phyloP scores from a whole-genome alignment of 2,797 vertebrate genomes.

The Furcifer pardalis region DNA sequence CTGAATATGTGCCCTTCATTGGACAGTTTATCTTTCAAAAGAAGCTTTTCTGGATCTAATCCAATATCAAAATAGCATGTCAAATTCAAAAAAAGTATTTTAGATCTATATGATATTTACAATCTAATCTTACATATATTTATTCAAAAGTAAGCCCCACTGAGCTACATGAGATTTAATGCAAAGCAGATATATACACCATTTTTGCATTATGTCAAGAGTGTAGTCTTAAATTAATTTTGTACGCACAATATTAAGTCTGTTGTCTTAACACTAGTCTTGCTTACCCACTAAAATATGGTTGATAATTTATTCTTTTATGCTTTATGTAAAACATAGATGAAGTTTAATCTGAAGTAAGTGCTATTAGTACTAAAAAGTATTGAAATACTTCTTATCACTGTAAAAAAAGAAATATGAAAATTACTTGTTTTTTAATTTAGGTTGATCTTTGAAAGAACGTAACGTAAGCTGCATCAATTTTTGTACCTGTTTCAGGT shows the following conservation, averaged over 20 bases:
- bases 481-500: slow-evolving; percentile 76
- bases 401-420: slow-evolving; percentile 54
- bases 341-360: slow-evolving; percentile 51
- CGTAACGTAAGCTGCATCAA: slow-evolving; percentile 69
- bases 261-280: slow-evolving; percentile 22
- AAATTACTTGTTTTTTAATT: slow-evolving; percentile 50
- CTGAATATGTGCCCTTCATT: neutral
- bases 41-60: neutral
- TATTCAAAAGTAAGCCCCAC: neutral
- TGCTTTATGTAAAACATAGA: slow-evolving; percentile 40
- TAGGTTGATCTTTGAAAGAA: slow-evolving; percentile 43
- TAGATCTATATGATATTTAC: neutral
- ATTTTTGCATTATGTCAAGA: neutral
- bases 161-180: slow-evolving; percentile 1
- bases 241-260: slow-evolving; percentile 28
- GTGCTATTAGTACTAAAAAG: slow-evolving; percentile 4
- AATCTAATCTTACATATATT: neutral
- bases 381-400: slow-evolving; percentile 30
- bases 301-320: slow-evolving; percentile 22
- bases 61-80: neutral
- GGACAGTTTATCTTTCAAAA: neutral
- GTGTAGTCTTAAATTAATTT: slow-evolving; percentile 58
- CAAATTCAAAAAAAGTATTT: neutral
- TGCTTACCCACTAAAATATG: neutral
- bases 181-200: neutral